Base-by-base conservation (phyloP, 2,888 invertebrate genomes). In the Netelia virgata region DNA sequence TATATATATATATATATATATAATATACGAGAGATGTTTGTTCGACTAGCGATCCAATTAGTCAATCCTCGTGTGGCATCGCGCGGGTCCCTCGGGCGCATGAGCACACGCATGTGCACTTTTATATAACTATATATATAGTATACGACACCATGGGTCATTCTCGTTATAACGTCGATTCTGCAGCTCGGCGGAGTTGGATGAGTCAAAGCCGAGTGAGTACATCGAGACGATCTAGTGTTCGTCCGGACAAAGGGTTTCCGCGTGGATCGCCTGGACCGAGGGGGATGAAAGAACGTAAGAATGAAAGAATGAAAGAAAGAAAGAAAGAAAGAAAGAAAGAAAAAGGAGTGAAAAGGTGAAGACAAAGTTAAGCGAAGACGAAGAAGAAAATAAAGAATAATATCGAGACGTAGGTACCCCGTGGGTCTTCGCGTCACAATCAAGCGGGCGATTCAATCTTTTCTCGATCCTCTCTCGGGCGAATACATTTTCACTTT, bases 1-100 rank as follows among this genome's bases (percentile, higher is more conserved):
- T 53, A 53, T 61, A 3, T 20, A 63, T 28, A 64, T 69, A 11
- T 59, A 36, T 36, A 73, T 69, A 66, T 53, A 53, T 61, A 69
- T 47, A 50, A 77, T 59, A 66, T 72, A 61, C 59, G 72, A 69
- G 59, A 68, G 66, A 82, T 64, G 72, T 72, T 66, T 59, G 76
- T 77, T 66, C 82, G 64, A 69, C 23, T 8, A 61, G 53, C 75
- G 75, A 76, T 66, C 82, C 82, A 82, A 82, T 76, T 82, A 82
- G 82, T 82, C 82, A 82, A 82, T 82, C 81, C 55, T 75, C 61
- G 50, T 53, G 82, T 47, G 76, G 59, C 82, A 82, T 81, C 74
- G 18, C 61, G 73, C 66, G 23, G 73, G 55, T 66, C 50, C 74
- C 23, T 63, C 28, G 47, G 41, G 61, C 59, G 50, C 61, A 36